Percentiles rank a stretch among this genome's conserved stretches.
These are phyloP conservation scores for Microplitis demolitor DNA, from an alignment of 1,140 invertebrate species.

Conservation along the genomic window DNA sequence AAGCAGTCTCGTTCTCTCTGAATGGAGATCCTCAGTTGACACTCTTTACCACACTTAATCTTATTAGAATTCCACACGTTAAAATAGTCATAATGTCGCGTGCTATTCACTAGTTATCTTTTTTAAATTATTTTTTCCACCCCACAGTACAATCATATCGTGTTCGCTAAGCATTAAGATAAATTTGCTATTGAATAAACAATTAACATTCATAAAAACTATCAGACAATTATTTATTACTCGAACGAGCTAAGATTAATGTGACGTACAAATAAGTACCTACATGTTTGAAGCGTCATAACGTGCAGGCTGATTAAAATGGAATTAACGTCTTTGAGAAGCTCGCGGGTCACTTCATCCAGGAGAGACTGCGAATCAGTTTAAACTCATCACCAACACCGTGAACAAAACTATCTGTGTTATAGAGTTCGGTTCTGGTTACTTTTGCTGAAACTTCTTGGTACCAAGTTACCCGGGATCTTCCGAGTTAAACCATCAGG, in stretches of 20 bases:
- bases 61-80: not conserved
- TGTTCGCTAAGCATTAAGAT: too few species aligned
- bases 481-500: too few species aligned
- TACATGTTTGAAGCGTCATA: too few species aligned
- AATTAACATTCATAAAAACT: not conserved
- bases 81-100: not conserved
- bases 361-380: not conserved
- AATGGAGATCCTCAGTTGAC: not conserved
- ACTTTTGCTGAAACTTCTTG: not conserved
- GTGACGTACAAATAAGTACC: too few species aligned
- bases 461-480: not conserved
- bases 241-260: too few species aligned
- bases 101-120: too few species aligned
- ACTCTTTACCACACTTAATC: not conserved
- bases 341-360: constrained; percentile 6
- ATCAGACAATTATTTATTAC: not conserved
- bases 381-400: constrained; percentile 22
- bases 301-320: not conserved
- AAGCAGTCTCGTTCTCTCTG: not conserved
- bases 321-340: constrained; percentile 6
- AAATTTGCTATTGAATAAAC: too few species aligned
- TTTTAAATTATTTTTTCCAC: too few species aligned
- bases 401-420: not conserved
- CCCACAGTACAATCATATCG: too few species aligned
- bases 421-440: constrained; percentile 5